A percentile compares a stretch with the other conserved stretches of the same genome.
phyloP scores from a whole-genome alignment of 1,140 invertebrate species.

The Danaus plexippus region DNA sequence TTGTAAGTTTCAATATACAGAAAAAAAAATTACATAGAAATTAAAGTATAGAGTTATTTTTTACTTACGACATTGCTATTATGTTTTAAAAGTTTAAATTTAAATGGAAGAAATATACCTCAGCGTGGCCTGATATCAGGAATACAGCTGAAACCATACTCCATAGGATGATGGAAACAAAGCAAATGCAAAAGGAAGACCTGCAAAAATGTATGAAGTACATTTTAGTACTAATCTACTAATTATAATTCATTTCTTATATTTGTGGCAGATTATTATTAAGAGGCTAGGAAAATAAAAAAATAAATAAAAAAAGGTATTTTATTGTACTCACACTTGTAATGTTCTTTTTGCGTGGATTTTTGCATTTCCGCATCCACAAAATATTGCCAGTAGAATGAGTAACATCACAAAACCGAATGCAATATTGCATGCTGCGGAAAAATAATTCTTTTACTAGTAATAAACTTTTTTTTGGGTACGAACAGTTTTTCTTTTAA shows the following conservation, averaged over 20 bases:
- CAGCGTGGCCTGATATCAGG: conserved; percentile 68
- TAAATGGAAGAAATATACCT: conserved; percentile 33
- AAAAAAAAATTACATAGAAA: too few species aligned
- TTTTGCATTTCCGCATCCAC: conserved; percentile 61
- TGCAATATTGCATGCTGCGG: conserved; percentile 51
- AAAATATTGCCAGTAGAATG: conserved; percentile 49
- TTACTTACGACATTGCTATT: too few species aligned
- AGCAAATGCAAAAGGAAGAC: conserved; percentile 62
- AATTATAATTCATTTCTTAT: neutral
- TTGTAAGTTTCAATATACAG: too few species aligned
- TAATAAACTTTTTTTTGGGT: too few species aligned
- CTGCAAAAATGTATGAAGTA: conserved; percentile 32
- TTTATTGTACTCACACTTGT: conserved; percentile 51
- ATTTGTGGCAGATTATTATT: too few species aligned
- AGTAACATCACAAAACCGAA: conserved; percentile 52
- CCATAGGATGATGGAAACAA: conserved; percentile 66
- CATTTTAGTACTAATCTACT: too few species aligned
- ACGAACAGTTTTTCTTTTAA: too few species aligned
- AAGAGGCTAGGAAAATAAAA: neutral
- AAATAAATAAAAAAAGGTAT: neutral
- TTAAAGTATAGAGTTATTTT: too few species aligned
- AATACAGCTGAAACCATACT: conserved; percentile 58
- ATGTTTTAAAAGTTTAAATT: too few species aligned
- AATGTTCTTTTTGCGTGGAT: conserved; percentile 58
- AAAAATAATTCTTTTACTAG: conserved; percentile 2